Conservation (phyloP, 2,797 vertebrate genomes). For the Varecia variegata region DNA sequence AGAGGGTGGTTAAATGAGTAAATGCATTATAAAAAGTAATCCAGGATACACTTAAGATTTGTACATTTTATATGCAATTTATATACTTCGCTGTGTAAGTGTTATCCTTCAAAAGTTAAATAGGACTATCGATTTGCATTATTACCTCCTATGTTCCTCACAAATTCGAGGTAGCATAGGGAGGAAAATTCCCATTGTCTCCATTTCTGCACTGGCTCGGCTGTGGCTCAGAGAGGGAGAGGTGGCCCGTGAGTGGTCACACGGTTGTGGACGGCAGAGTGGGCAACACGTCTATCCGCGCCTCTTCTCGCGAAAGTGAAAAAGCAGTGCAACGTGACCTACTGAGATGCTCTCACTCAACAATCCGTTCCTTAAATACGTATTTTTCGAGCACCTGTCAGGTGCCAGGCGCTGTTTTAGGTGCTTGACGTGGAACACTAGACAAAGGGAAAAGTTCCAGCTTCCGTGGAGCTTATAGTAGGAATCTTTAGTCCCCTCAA, state of each 20-base stretch:
- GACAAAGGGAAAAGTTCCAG: accelerated
- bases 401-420: background rate
- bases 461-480: background rate
- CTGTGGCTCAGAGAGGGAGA: background rate
- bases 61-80: background rate
- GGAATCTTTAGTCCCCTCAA: background rate
- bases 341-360: background rate
- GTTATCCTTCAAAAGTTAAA: background rate
- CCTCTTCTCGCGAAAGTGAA: background rate
- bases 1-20: background rate
- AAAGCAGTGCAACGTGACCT: background rate
- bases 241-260: accelerated
- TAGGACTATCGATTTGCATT: background rate
- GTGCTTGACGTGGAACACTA: background rate
- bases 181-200: background rate
- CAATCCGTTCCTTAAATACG: background rate
- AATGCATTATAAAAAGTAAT: background rate
- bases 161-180: background rate
- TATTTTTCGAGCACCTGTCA: background rate
- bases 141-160: background rate
- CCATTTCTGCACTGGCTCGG: background rate
- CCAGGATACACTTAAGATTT: background rate
- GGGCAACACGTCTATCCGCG: background rate
- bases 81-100: background rate
- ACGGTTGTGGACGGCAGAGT: background rate